Evolutionary conservation across 2,797 vertebrate genomes (phyloP), one percentile per base, ranked within the genome.

Genomic region (Melopsittacus undulatus): DNA sequence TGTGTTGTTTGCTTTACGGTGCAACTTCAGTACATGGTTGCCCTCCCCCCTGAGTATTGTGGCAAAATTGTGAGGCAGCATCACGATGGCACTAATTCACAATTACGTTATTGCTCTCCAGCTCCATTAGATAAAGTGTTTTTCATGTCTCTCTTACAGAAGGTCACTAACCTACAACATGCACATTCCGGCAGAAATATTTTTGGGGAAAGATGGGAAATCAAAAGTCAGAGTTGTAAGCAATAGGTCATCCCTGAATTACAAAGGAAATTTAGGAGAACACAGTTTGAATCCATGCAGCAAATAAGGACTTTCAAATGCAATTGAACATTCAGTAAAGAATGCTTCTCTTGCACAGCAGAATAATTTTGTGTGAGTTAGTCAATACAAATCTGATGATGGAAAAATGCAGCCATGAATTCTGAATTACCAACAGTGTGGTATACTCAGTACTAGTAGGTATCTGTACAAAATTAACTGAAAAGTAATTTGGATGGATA

Each of bases 401-500:
- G 11, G 40, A 70, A 81, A 77, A 94, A 56, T 54, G 26, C 30
- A 76, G 22, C 32, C 9, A 13, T 45, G 90, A 70, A 38, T 67
- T 84, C 29, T 88, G 45, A 94, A 57, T 83, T 63, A 42, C 17
- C 48, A 77, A 18, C 29, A 27, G 5, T 34, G 43, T 40, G 45
- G 43, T 24, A 66, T 78, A 43, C 4, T 83, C 54, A 79, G 32
- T 86, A 34, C 6, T 36, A 38, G 30, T 34, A 83, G 56, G 40
- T 81, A 34, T 70, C 23, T 46, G 36, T 54, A 42, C 36, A 56
- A 74, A 87, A 92, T 90, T 75, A 85, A 87, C 21, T 74, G 46
- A 19, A 74, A 90, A 43, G 30, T 92, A 94, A 90, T 97, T 76
- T 91, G 84, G 68, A 89, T 83, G 5, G 66, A 40, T 83, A 62